A percentile compares a stretch with the other conserved stretches of the same genome.
Evolutionary conservation across 1,140 invertebrate species (phyloP).

Genomic region (Leptopilina boulardi): DNA sequence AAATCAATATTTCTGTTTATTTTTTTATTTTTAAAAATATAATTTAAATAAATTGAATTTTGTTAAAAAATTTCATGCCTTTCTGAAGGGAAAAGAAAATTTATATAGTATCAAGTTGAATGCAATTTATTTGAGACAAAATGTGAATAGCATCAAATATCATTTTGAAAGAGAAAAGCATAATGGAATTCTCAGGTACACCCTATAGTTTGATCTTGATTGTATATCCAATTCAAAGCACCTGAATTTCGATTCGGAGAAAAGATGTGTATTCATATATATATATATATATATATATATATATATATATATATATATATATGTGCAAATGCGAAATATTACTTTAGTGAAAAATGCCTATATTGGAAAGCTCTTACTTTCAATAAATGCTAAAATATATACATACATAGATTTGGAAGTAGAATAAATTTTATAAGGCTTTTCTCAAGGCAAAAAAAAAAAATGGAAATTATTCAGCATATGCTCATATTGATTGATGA

Average conservation of each 20-base stretch:
- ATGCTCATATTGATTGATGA: too few relatives aligned
- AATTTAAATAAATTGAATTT: too few relatives aligned
- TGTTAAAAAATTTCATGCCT: too few relatives aligned
- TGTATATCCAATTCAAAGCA: neutral
- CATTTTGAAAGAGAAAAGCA: neutral
- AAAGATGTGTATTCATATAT: too few relatives aligned
- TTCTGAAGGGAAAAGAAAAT: neutral
- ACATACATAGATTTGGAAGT: too few relatives aligned
- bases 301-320: too few relatives aligned
- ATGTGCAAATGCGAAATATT: neutral
- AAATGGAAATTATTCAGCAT: too few relatives aligned
- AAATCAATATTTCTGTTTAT: too few relatives aligned
- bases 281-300: too few relatives aligned
- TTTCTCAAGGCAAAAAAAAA: neutral
- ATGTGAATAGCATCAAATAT: constrained; percentile 7
- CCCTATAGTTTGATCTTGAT: constrained; percentile 1
- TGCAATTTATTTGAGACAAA: neutral
- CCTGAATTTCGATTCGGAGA: neutral
- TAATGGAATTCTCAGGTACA: neutral
- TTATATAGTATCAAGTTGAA: neutral
- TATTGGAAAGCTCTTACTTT: neutral
- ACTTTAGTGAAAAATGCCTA: constrained; percentile 6
- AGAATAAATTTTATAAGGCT: neutral
- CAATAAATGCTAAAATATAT: neutral
- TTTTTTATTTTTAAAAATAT: too few relatives aligned